A percentile compares a stretch with the other conserved stretches of the same genome.
Conservation (phyloP, 2,113 vertebrate genomes). For the Pluvianellus socialis region DNA sequence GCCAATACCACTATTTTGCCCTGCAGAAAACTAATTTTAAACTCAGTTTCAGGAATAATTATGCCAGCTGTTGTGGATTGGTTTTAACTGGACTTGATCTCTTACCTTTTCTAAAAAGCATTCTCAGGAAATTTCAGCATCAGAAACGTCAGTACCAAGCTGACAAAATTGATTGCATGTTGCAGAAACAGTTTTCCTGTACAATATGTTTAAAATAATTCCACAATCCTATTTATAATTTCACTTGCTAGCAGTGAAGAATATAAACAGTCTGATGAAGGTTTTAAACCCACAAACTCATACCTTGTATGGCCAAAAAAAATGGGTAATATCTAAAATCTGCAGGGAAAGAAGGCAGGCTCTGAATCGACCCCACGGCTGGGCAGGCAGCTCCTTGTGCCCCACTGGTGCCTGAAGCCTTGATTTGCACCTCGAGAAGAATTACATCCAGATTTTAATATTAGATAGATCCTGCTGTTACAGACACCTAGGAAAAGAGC, state of each 20-base stretch:
- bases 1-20: not conserved
- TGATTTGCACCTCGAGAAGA: not conserved
- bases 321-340: not conserved
- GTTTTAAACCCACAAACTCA: not conserved
- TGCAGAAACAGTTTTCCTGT: not conserved
- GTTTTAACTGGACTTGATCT: not conserved
- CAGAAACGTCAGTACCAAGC: not conserved
- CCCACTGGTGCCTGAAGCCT: not conserved
- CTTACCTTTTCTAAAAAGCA: not conserved
- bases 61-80: not conserved
- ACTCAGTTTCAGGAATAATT: not conserved
- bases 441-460: not conserved
- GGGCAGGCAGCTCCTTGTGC: not conserved
- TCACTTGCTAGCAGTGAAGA: not conserved
- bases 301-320: not conserved
- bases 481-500: not conserved
- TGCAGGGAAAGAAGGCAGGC: not conserved
- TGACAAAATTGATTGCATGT: not conserved
- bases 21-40: not conserved
- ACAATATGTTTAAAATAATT: not conserved
- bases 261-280: not conserved
- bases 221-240: not conserved
- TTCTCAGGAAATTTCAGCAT: not conserved
- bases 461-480: not conserved
- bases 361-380: accelerated